Base-by-base conservation (phyloP, 2,113 vertebrate genomes). In the Peucedramus taeniatus region DNA sequence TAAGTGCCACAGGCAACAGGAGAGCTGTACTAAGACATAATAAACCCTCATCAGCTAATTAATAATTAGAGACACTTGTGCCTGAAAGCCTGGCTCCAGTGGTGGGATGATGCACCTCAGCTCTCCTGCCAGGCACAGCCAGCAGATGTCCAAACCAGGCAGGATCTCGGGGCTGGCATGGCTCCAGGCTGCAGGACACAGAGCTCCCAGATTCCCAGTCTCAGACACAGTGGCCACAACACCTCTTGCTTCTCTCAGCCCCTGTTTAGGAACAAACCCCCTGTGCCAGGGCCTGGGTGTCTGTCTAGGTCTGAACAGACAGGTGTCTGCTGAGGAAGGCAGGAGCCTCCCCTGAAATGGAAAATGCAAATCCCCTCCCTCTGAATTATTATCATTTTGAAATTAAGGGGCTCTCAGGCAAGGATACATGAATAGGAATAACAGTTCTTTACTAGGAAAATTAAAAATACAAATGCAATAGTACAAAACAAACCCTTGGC, bases 31-130 rank as follows among this genome's bases (percentile, higher is more conserved):
- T 94, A 82, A 94, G 80, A 71, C 11, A 28, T 76, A 93, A 94
- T 92, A 95, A 94, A 89, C 80, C 54, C 87, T 96, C 94, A 97
- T 94, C 94, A 95, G 61, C 69, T 95, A 95, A 95, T 97, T 95
- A 95, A 91, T 79, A 75, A 94, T 94, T 95, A 94, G 91, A 94
- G 80, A 37, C 77, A 89, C 89, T 96, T 95, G 68, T 94, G 47
- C 54, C 81, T 95, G 91, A 96, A 96, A 97, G 78, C 85, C 75
- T 96, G 78, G 78, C 78, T 96, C 94, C 89, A 30, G 61, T 72
- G 70, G 91, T 93, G 84, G 89, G 63, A 91, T 87, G 88, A 93
- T 90, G 88, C 75, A 93, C 74, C 87, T 89, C 54, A 17, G 63
- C 59, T 75, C 87, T 74, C 91, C 87, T 42, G 64, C 87, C 33